phyloP scores from a whole-genome alignment of 2,888 invertebrate genomes.

The Carterocephalus palaemon region DNA sequence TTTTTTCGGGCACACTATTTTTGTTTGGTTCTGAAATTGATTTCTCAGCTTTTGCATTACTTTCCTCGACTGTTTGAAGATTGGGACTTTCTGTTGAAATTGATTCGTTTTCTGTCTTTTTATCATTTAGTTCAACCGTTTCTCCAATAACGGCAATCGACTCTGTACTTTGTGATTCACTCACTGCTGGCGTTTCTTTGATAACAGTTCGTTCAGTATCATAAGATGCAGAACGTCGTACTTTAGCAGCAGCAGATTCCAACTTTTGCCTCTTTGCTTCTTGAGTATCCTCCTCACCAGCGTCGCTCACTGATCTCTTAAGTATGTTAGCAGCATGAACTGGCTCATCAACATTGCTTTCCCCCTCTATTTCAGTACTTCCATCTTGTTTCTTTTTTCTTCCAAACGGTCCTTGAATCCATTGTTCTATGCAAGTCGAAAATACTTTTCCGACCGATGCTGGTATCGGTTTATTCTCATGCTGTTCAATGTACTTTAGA shows the following conservation, averaged over 20 bases:
- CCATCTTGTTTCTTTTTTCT: slow-evolving; percentile 58
- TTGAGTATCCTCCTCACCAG: slow-evolving; percentile 64
- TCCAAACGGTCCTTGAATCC: slow-evolving; percentile 64
- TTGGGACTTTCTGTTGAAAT: slow-evolving; percentile 7
- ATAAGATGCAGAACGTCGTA: slow-evolving; percentile 67
- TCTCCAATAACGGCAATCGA: slow-evolving; percentile 23
- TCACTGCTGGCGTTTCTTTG: slow-evolving; percentile 35
- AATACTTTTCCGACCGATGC: slow-evolving; percentile 80
- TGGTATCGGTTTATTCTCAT: slow-evolving; percentile 83
- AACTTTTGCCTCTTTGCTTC: slow-evolving; percentile 63
- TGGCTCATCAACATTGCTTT: slow-evolving; percentile 45
- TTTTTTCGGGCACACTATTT: slow-evolving; percentile 41
- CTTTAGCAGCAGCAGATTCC: slow-evolving; percentile 68
- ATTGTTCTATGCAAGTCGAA: slow-evolving; percentile 75
- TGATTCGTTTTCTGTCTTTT: slow-evolving; percentile 13
- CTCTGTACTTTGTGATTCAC: slow-evolving; percentile 31
- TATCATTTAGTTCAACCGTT: slow-evolving; percentile 31
- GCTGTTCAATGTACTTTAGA: slow-evolving; percentile 89
- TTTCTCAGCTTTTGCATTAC: slow-evolving; percentile 33
- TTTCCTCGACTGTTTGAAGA: slow-evolving; percentile 16
- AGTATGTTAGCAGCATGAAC: slow-evolving; percentile 69
- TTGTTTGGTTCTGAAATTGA: slow-evolving; percentile 32
- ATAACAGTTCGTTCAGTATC: slow-evolving; percentile 56
- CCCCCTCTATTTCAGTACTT: slow-evolving; percentile 42
- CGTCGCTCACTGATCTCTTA: slow-evolving; percentile 70